phyloP scores from a whole-genome alignment of 64 coral and sea anemone genomes.

The Astreopora myriophthalma region DNA sequence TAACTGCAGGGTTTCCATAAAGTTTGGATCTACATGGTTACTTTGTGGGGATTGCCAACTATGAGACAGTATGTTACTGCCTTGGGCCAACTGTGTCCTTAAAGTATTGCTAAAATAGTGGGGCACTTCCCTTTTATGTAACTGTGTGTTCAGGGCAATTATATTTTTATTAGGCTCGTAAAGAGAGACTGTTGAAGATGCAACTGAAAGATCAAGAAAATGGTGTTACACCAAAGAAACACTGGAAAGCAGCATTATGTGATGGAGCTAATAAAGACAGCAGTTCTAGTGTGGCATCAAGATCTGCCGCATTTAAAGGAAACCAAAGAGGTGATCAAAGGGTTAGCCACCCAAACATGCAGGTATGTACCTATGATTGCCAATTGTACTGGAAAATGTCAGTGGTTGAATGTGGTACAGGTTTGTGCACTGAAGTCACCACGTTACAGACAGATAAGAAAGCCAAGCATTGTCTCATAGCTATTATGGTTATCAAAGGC shows the following conservation, averaged over 20 bases:
- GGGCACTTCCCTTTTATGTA: background rate
- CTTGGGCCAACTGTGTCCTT: no score
- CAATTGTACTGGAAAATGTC: no score
- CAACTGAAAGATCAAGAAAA: conserved; percentile 89
- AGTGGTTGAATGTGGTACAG: no score
- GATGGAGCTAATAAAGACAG: background rate
- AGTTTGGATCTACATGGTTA: no score
- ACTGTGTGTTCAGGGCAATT: background rate
- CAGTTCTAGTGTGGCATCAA: conserved; percentile 82
- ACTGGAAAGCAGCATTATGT: conserved; percentile 79
- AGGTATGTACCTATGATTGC: no score
- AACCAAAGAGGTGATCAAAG: conserved; percentile 25
- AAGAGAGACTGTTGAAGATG: conserved; percentile 80
- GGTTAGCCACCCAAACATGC: background rate
- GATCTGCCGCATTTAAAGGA: conserved; percentile 81
- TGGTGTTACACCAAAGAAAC: conserved; percentile 77
- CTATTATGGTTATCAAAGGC: no score
- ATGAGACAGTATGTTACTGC: no score
- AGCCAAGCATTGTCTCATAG: no score
- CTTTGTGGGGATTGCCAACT: no score
- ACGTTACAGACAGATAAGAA: no score
- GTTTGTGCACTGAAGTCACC: no score
- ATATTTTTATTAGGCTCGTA: conserved; percentile 60
- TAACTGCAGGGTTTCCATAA: no score
- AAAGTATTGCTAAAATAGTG: background rate